Conservation (phyloP, 1,140 invertebrate species). For the Drosophila lacertosa region DNA sequence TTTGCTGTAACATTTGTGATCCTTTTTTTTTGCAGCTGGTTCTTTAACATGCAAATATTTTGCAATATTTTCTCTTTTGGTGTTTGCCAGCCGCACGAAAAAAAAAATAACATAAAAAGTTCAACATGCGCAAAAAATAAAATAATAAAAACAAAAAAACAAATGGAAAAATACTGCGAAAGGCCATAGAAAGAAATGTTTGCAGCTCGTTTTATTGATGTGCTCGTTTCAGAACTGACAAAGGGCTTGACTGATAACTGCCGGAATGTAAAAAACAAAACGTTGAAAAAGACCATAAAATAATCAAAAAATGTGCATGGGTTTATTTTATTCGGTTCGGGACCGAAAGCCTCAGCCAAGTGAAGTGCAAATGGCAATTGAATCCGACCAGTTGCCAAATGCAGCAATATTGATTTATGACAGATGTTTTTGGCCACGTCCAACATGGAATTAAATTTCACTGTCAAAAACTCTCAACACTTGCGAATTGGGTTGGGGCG, state of each 20-base stretch:
- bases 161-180: slow-evolving; percentile 6
- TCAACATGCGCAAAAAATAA: slow-evolving; percentile 12
- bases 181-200: slow-evolving; percentile 57
- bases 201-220: slow-evolving; percentile 60
- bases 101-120: too few species aligned
- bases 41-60: slow-evolving; percentile 65
- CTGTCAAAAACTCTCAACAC: slow-evolving; percentile 41
- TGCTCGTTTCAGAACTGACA: slow-evolving; percentile 58
- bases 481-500: background rate
- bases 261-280: slow-evolving; percentile 50
- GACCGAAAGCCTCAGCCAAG: background rate
- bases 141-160: slow-evolving; percentile 21
- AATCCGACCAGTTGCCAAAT: slow-evolving; percentile 8
- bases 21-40: background rate
- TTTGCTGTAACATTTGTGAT: slow-evolving; percentile 12
- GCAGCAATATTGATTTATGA: slow-evolving; percentile 45
- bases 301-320: slow-evolving; percentile 59
- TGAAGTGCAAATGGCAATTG: slow-evolving; percentile 24
- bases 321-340: too few species aligned
- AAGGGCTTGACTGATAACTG: slow-evolving; percentile 71
- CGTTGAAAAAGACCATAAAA: slow-evolving; percentile 38
- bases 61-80: slow-evolving; percentile 2
- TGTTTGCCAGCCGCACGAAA: slow-evolving; percentile 28
- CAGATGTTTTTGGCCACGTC: slow-evolving; percentile 26
- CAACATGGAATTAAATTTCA: slow-evolving; percentile 41